These are phyloP conservation scores for Lynx canadensis DNA, from an alignment of 2,113 vertebrate genomes.

Conservation along the genomic window DNA sequence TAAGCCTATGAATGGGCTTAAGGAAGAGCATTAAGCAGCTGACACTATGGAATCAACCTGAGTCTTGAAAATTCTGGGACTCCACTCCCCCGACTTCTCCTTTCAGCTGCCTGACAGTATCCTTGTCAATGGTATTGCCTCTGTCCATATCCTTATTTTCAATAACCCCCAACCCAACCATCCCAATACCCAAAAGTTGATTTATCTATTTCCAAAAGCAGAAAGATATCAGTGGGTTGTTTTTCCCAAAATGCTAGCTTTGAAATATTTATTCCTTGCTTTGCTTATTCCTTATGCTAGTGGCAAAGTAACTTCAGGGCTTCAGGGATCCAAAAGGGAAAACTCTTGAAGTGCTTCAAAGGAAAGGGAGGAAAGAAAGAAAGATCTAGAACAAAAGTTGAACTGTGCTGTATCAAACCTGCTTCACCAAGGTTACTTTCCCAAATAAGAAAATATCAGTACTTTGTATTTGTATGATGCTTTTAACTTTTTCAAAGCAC, in stretches of 20 bases:
- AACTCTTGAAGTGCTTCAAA: neutral
- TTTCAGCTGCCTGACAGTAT: neutral
- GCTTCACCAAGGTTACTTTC: neutral
- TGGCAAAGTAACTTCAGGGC: neutral
- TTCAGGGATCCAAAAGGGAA: neutral
- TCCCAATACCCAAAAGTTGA: neutral
- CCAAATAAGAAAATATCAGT: conserved; percentile 3
- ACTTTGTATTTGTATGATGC: neutral
- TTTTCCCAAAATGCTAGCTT: neutral
- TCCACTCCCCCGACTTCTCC: neutral
- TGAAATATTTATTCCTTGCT: neutral
- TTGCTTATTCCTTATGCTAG: conserved; percentile 22
- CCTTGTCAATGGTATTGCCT: too few species aligned
- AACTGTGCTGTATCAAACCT: neutral
- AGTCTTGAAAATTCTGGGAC: neutral
- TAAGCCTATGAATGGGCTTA: neutral
- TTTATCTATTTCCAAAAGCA: neutral
- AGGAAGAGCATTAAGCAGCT: neutral
- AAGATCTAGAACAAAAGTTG: neutral
- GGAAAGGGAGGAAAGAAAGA: neutral
- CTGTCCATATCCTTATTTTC: neutral
- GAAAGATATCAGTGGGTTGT: neutral
- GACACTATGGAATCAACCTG: neutral
- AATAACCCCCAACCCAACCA: neutral
- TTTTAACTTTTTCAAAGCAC: conserved; percentile 49